These are phyloP conservation scores for Papilio gigon DNA, from an alignment of 2,888 invertebrate species.

Conservation along the genomic window DNA sequence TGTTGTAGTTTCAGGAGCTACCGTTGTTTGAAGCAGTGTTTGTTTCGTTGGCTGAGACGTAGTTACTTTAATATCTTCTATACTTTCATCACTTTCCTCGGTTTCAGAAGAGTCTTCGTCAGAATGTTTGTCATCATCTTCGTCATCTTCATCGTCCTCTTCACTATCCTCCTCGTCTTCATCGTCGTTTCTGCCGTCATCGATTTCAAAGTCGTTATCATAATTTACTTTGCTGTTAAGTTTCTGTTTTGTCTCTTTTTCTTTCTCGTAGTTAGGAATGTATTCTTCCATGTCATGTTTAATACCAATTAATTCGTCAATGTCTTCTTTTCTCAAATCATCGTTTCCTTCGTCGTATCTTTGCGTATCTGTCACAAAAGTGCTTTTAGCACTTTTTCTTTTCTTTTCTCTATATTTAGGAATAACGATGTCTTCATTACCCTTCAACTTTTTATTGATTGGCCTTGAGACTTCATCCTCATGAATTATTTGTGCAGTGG, in stretches of 20 bases:
- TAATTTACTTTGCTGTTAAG: slow-evolving; percentile 42
- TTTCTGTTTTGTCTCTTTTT: slow-evolving; percentile 49
- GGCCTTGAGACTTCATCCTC: slow-evolving; percentile 21
- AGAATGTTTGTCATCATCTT: slow-evolving; percentile 45
- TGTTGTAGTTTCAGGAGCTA: slow-evolving; percentile 59
- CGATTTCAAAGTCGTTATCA: slow-evolving; percentile 49
- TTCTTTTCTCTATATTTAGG: slow-evolving; percentile 73
- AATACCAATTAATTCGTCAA: slow-evolving; percentile 70
- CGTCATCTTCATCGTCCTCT: slow-evolving; percentile 48
- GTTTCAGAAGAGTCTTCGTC: slow-evolving; percentile 40
- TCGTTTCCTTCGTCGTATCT: slow-evolving; percentile 68
- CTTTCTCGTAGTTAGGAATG: slow-evolving; percentile 68
- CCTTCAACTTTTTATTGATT: slow-evolving; percentile 42
- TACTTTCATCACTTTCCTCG: slow-evolving; percentile 23
- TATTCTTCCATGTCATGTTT: slow-evolving; percentile 71
- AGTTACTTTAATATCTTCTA: slow-evolving; percentile 46
- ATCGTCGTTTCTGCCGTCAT: slow-evolving; percentile 49
- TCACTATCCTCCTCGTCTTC: slow-evolving; percentile 50
- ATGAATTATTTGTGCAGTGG: slow-evolving; percentile 44
- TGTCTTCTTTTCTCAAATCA: slow-evolving; percentile 66
- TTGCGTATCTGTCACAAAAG: slow-evolving; percentile 74
- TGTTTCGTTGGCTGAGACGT: slow-evolving; percentile 68
- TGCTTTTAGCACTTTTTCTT: slow-evolving; percentile 70
- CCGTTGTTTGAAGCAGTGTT: slow-evolving; percentile 65
- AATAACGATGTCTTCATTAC: slow-evolving; percentile 43